Evolutionary conservation across 2,113 vertebrate species (phyloP), one percentile per base, ranked within the genome.

Genomic region (Toxotes chatareus): DNA sequence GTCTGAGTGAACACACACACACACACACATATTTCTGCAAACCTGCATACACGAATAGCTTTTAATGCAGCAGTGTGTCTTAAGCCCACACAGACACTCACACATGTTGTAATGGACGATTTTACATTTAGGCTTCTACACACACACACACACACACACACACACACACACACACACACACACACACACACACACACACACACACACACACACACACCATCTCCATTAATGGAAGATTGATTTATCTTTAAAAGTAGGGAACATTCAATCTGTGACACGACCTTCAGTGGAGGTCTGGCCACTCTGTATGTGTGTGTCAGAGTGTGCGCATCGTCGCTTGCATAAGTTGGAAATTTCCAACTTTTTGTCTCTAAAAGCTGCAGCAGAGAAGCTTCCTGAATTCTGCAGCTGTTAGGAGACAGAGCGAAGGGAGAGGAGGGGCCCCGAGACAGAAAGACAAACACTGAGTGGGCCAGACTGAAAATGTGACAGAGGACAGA

Each of bases 181-280:
- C 42, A 21, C 65, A 23, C 42, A 63, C 56, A 60, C 3, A 55
- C 1, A n/a, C n/a, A n/a, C n/a, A n/a, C n/a, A n/a, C n/a, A 76
- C 62, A 73, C 56, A 67, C 57, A 51, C 19, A 73, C 34, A 59
- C 64, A 69, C 62, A 72, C 76, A 60, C 69, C 0, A 21, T 63
- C 65, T 64, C 83, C 76, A 80, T 90, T 87, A 91, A 90, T 89
- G 87, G 85, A 86, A 88, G 83, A 91, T 89, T 88, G 88, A 91
- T 89, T 90, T 88, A 85, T 89, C 91, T 90, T 91, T 85, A 89
- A 92, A 90, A 85, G 86, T 84, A 76, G 56, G 72, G 84, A 85
- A 87, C 86, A 90, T 84, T 89, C 80, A 88, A 90, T 91, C 85
- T 85, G 82, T 88, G 85, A 63, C 82, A 79, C 17, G 88, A 90